Base-by-base conservation (phyloP, 2,888 invertebrate species). In the Leucozona laternaria region DNA sequence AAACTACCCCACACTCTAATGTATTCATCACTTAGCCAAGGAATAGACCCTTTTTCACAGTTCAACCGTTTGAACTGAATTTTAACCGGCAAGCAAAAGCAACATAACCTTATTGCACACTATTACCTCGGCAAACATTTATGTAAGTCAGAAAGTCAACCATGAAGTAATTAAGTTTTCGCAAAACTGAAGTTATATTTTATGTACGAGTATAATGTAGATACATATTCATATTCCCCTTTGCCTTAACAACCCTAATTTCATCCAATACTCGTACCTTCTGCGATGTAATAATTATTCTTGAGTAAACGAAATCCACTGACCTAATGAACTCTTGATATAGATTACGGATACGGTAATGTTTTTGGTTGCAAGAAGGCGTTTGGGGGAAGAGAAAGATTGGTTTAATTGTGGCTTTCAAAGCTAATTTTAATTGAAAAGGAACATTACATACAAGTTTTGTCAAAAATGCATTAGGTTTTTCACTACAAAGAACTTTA, bases 241-340 rank as follows among this genome's bases (percentile, higher is more conserved):
- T 73, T 53, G 20, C 40, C 11, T 20, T n/a, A 40, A 64, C 64
- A 55, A 64, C 75, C 75, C 64, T 75, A 43, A 64, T 64, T 75
- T 40, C 15, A 55, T 64, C 31, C 40, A 55, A 53, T 55, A n/a
- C n/a, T n/a, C n/a, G n/a, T n/a, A 62, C 55, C 15, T 53, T 53
- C 3, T 7, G n/a, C n/a, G 50, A 50, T 43, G 60, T 75, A 55
- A 75, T 75, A 55, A 75, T 75, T 75, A 64, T 25, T 66, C 55
- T 20, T 64, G 31, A 25, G 55, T 37, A 31, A 75, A 64, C 64
- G 55, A 55, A 55, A 64, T 53, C 53, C 55, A 75, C 55, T 75
- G 64, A 75, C 75, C 75, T 40, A 55, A 64, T 75, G 60, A 75
- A 75, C 60, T 62, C 75, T 40, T 53, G 55, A 43, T 64, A 75